These are phyloP conservation scores for Lepidostoma basale DNA, from an alignment of 1,140 invertebrate genomes.

Conservation along the genomic window DNA sequence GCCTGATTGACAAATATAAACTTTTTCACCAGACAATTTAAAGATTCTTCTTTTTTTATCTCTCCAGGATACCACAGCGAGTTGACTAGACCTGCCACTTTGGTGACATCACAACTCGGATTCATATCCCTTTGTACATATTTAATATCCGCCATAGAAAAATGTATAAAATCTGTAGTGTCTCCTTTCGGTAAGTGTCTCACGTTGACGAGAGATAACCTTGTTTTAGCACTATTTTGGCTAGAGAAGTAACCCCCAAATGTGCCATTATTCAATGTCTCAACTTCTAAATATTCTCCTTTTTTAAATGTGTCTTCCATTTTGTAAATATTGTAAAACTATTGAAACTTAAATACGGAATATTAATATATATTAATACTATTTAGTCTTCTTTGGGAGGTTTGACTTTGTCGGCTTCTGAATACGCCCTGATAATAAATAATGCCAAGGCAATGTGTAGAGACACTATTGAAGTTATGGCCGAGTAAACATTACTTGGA, in stretches of 20 bases:
- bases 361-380: constrained; percentile 21
- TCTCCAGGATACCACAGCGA: constrained; percentile 55
- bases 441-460: constrained; percentile 75
- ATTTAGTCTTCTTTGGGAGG: constrained; percentile 56
- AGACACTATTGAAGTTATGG: constrained; percentile 71
- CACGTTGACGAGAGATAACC: constrained; percentile 56
- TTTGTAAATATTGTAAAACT: constrained; percentile 27
- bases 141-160: constrained; percentile 55
- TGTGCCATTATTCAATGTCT: constrained; percentile 54
- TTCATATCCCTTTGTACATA: constrained; percentile 54
- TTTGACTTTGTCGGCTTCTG: constrained; percentile 55
- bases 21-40: constrained; percentile 54
- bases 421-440: constrained; percentile 79
- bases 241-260: constrained; percentile 56
- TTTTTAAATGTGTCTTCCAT: constrained; percentile 58
- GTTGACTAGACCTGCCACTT: constrained; percentile 36
- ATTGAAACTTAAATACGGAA: background rate
- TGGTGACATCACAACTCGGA: constrained; percentile 41
- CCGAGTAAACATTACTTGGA: constrained; percentile 75
- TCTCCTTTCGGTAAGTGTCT: constrained; percentile 51
- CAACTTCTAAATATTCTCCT: constrained; percentile 57
- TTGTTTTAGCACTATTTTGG: constrained; percentile 56
- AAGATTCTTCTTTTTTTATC: constrained; percentile 55
- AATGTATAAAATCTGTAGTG: constrained; percentile 52
- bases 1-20: constrained; percentile 56